Conservation (phyloP, 2,113 vertebrate species). For the Gopherus flavomarginatus region DNA sequence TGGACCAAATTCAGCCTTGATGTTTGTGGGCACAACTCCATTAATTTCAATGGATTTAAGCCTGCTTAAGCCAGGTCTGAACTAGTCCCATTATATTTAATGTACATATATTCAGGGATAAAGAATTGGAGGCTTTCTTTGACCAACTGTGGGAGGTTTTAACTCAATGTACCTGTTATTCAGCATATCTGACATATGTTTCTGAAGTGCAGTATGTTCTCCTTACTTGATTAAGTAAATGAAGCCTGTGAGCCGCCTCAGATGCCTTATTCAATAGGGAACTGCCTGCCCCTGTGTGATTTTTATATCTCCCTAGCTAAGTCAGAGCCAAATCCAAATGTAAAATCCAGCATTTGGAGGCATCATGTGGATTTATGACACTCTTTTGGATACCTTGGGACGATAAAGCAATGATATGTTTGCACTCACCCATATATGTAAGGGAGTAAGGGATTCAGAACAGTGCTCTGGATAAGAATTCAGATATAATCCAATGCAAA, state of each 20-base stretch:
- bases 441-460: background rate
- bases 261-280: background rate
- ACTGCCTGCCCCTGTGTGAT: background rate
- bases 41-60: background rate
- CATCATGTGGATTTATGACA: background rate
- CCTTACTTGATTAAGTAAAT: background rate
- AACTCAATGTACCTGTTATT: background rate
- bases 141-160: background rate
- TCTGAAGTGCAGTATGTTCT: background rate
- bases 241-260: background rate
- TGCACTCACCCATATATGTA: background rate
- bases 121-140: background rate
- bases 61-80: background rate
- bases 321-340: background rate
- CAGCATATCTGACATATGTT: background rate
- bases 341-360: background rate
- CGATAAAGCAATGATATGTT: background rate
- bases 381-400: background rate
- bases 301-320: background rate
- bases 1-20: background rate
- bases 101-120: background rate
- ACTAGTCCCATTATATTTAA: background rate
- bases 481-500: background rate
- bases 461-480: background rate
- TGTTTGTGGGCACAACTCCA: background rate